Percentiles rank a stretch among this genome's conserved stretches.
phyloP scores from a whole-genome alignment of 2,888 invertebrate genomes.

The Micropterix aruncella region DNA sequence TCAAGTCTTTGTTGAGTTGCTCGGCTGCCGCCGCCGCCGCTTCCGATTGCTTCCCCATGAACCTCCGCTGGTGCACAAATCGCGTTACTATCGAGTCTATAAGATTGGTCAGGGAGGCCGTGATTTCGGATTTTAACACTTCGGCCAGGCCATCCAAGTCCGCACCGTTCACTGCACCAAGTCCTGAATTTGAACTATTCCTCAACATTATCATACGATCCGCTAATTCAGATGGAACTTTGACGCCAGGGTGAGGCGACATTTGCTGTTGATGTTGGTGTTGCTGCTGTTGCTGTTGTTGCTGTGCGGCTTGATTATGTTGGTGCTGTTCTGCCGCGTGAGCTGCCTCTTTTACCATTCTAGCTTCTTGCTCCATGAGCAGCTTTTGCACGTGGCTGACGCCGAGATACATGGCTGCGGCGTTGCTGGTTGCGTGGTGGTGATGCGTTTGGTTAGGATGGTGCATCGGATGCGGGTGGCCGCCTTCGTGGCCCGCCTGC shows the following conservation, averaged over 20 bases:
- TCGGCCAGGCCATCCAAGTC: slow-evolving; percentile 86
- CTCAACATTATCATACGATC: slow-evolving; percentile 67
- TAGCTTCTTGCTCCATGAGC: slow-evolving; percentile 66
- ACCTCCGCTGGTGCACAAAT: slow-evolving; percentile 69
- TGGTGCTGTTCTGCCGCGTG: slow-evolving; percentile 34
- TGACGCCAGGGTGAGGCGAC: slow-evolving; percentile 21
- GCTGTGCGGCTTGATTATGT: slow-evolving; percentile 36
- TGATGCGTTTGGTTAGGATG: slow-evolving; percentile 31
- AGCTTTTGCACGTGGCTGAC: slow-evolving; percentile 66
- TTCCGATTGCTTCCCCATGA: slow-evolving; percentile 62
- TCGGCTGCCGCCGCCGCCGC: slow-evolving; percentile 70
- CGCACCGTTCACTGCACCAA: slow-evolving; percentile 55
- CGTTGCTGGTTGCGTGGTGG: slow-evolving; percentile 47
- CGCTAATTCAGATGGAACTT: slow-evolving; percentile 52
- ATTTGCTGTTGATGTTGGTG: slow-evolving; percentile 44
- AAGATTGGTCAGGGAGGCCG: slow-evolving; percentile 65
- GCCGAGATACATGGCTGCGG: slow-evolving; percentile 61
- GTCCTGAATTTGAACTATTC: slow-evolving; percentile 45
- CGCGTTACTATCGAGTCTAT: slow-evolving; percentile 81
- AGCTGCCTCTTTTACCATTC: slow-evolving; percentile 56
- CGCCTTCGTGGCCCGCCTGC: slow-evolving; percentile 20
- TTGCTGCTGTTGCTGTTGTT: slow-evolving; percentile 36
- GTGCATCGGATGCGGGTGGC: slow-evolving; percentile 30
- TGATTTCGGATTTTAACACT: slow-evolving; percentile 80
- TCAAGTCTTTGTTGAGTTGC: slow-evolving; percentile 71